Conservation (phyloP, 64 coral and sea anemone species). For the Actinia equina region DNA sequence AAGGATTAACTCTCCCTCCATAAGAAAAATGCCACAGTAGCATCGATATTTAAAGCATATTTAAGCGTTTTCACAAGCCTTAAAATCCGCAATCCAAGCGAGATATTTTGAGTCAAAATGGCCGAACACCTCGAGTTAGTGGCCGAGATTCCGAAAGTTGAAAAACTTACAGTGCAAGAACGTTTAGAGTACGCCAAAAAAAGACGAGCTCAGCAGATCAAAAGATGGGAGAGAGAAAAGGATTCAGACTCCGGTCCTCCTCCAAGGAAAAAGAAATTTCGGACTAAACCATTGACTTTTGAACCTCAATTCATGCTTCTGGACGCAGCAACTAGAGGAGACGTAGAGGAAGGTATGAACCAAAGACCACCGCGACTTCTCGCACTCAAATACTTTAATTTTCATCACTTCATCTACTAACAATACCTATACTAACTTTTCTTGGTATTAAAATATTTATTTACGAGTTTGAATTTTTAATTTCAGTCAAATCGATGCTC, state of each 20-base stretch:
- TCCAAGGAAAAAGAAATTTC: conserved; percentile 66
- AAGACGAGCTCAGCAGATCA: conserved; percentile 87
- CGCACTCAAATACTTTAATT: background rate
- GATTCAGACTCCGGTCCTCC: conserved; percentile 53
- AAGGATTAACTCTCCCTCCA: conserved; percentile 19
- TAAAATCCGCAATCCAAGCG: conserved; percentile 6
- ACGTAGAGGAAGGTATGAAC: conserved; percentile 79
- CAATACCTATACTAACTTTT: background rate
- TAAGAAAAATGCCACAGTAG: conserved; percentile 17
- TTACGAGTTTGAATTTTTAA: background rate
- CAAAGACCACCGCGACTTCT: background rate
- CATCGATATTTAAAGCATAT: conserved; percentile 7
- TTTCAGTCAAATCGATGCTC: conserved; percentile 78
- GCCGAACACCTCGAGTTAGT: conserved; percentile 90
- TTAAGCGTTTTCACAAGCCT: background rate
- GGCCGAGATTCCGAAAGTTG: conserved; percentile 92
- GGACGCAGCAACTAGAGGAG: conserved; percentile 82
- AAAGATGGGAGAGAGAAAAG: conserved; percentile 79
- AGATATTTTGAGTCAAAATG: conserved; percentile 44
- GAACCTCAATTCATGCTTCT: conserved; percentile 73
- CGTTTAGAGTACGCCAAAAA: conserved; percentile 89
- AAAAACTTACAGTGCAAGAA: conserved; percentile 92
- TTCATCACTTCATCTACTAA: conserved; percentile 22
- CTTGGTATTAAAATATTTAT: background rate
- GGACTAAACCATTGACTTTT: conserved; percentile 68